These are phyloP conservation scores for Hypena proboscidalis DNA, from an alignment of 2,888 invertebrate species.

Conservation along the genomic window DNA sequence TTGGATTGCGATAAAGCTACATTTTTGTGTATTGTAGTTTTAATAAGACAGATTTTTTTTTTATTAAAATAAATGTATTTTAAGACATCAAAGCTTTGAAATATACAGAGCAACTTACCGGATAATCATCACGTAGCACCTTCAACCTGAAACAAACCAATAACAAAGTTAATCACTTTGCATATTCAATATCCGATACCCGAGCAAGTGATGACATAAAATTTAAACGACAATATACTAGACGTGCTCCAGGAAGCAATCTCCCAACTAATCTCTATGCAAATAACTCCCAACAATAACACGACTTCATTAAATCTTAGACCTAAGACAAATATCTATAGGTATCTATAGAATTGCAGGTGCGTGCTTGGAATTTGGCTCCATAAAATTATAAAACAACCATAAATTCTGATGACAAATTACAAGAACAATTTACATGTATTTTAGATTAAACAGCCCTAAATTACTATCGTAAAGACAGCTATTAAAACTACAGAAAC, in stretches of 20 bases:
- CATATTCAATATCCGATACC: constrained; percentile 9
- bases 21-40: no score
- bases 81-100: no score
- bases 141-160: constrained; percentile 33
- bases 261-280: constrained; percentile 73
- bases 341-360: constrained; percentile 32
- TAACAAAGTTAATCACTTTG: constrained; percentile 1
- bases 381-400: constrained; percentile 32
- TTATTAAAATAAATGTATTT: no score
- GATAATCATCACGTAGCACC: constrained; percentile 28
- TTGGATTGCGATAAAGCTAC: no score
- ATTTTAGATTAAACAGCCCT: constrained; percentile 52
- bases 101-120: no score
- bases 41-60: no score
- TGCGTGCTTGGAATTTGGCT: constrained; percentile 21
- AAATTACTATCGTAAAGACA: constrained; percentile 50
- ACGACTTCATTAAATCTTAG: constrained; percentile 38
- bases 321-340: constrained; percentile 50
- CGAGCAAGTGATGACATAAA: constrained; percentile 33
- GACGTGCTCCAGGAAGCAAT: constrained; percentile 62
- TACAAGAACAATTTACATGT: constrained; percentile 46
- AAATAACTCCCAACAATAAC: constrained; percentile 65
- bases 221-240: constrained; percentile 47
- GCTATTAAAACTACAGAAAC: constrained; percentile 51
- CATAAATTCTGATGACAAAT: constrained; percentile 52